Evolutionary conservation across 2,113 vertebrate genomes (phyloP), one percentile per base, ranked within the genome.

Genomic region (Ammodytes dubius): DNA sequence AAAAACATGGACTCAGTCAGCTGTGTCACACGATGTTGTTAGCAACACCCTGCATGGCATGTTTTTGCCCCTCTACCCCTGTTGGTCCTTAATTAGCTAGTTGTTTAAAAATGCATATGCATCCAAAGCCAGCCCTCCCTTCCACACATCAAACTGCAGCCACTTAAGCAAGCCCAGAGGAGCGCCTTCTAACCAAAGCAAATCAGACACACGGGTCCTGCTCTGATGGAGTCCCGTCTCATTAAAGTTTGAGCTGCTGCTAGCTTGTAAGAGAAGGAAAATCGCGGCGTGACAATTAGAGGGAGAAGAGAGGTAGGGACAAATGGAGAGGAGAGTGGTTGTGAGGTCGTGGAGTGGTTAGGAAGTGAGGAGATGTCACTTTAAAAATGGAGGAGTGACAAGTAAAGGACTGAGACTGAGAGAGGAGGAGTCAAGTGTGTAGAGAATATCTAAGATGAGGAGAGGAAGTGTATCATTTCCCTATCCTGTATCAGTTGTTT

Each of bases 81-180:
- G 9, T 52, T 75, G 84, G 72, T 85, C 84, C 87, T 90, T 87
- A 93, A 94, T 95, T 92, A 91, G 86, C 81, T 65, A 11, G 69
- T 70, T 79, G 69, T 95, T 27, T 88, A 94, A 94, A 94, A 90
- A 94, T 95, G 79, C 87, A 94, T 90, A 70, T 59, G 74, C 85
- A 74, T 80, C 85, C 90, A 87, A 88, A 58, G 46, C 64, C 74
- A 67, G 43, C 80, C 68, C 70, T 88, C 80, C 27, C 61, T 91
- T 85, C 86, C 90, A 83, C 93, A 89, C 81, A 93, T 93, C 92
- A 93, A 89, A 92, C 89, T 82, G 81, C 82, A 93, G 92, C 87
- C 95, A 93, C 93, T 95, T 93, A 91, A 87, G 89, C 77, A 91
- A 90, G 80, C 93, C 94, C 94, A 77, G 85, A 92, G 94, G 94